Conservation (phyloP, 2,888 invertebrate species). For the Beris morrisii region DNA sequence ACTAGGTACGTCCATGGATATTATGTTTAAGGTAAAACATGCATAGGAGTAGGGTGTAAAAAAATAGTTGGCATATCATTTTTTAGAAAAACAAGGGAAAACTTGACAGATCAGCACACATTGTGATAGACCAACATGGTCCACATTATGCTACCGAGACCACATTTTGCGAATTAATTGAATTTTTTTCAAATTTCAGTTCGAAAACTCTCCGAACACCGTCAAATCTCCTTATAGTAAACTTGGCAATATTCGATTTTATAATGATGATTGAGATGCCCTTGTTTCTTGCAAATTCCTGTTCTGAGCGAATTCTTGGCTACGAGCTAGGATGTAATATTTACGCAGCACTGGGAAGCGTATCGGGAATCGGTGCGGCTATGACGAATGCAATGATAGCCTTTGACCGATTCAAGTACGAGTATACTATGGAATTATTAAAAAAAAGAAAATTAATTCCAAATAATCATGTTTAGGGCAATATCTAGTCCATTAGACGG, state of each 20-base stretch:
- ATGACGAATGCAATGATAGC: conserved; percentile 73
- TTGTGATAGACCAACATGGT: too few species aligned
- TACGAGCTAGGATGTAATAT: conserved; percentile 70
- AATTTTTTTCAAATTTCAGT: conserved; percentile 51
- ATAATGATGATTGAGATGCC: conserved; percentile 73
- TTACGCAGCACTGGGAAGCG: conserved; percentile 64
- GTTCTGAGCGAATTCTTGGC: conserved; percentile 63
- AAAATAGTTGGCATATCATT: too few species aligned
- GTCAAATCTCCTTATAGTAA: conserved; percentile 71
- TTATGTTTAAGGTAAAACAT: too few species aligned
- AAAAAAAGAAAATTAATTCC: neutral
- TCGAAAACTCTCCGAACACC: conserved; percentile 70
- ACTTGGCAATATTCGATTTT: conserved; percentile 70
- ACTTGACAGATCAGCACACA: too few species aligned
- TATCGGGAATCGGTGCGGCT: conserved; percentile 70
- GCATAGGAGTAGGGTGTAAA: too few species aligned
- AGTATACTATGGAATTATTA: neutral
- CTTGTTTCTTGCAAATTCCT: conserved; percentile 64
- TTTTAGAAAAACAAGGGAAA: too few species aligned
- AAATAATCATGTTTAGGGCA: conserved; percentile 57
- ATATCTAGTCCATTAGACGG: conserved; percentile 74
- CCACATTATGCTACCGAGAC: too few species aligned
- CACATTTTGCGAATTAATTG: too few species aligned
- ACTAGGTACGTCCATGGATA: too few species aligned
- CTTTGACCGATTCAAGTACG: conserved; percentile 67